Evolutionary conservation across 2,888 invertebrate genomes (phyloP).

Genomic region (Clepsis dumicolana): DNA sequence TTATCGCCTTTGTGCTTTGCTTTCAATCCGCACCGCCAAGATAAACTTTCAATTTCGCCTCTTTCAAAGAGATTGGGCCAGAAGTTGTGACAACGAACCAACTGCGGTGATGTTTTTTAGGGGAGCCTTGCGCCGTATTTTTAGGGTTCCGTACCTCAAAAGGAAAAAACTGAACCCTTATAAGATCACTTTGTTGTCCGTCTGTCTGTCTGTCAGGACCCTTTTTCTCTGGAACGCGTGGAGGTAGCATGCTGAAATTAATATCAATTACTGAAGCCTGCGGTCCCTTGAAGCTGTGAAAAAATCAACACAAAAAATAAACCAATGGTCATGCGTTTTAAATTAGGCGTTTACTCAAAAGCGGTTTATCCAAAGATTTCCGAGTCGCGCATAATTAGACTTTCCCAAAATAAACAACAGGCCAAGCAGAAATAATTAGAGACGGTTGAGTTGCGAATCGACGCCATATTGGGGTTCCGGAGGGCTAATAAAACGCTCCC

Average conservation of each 20-base stretch:
- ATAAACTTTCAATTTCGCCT: slow-evolving; percentile 39
- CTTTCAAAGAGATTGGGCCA: slow-evolving; percentile 5
- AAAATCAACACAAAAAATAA: no score
- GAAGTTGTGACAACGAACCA: neutral
- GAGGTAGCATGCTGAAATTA: no score
- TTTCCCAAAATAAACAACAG: slow-evolving; percentile 64
- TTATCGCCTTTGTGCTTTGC: slow-evolving; percentile 24
- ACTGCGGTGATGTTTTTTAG: no score
- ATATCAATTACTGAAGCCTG: no score
- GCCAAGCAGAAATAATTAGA: slow-evolving; percentile 63
- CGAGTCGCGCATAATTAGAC: slow-evolving; percentile 53
- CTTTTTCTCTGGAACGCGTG: no score
- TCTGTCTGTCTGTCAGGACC: no score
- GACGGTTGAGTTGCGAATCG: slow-evolving; percentile 61
- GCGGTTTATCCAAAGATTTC: neutral
- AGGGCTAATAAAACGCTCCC: slow-evolving; percentile 45
- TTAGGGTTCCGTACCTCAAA: no score
- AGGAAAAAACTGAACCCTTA: no score
- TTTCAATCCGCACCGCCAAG: slow-evolving; percentile 20
- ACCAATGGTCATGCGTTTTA: neutral
- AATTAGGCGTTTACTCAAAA: slow-evolving; percentile 9
- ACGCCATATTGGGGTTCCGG: slow-evolving; percentile 68
- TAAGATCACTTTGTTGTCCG: no score
- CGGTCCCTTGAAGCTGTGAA: no score
- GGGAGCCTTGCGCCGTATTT: no score